Evolutionary conservation across 2,113 vertebrate species (phyloP).

Genomic region (Microtus oregoni): DNA sequence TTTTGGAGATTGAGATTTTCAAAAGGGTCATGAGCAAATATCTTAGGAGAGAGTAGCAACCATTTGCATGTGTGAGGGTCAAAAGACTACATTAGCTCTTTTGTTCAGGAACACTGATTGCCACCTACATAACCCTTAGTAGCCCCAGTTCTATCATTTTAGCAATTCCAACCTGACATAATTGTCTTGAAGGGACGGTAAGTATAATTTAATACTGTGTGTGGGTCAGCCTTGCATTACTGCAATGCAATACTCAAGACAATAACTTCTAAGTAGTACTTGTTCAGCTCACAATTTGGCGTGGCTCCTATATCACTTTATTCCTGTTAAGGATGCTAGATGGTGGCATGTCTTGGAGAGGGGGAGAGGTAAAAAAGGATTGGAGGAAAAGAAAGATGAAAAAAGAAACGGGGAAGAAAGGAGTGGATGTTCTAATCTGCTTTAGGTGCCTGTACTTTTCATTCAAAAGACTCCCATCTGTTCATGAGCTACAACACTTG

Average conservation of each 20-base stretch:
- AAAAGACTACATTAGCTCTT: neutral
- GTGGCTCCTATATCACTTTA: neutral
- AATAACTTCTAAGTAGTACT: neutral
- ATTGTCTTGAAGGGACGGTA: neutral
- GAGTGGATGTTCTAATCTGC: neutral
- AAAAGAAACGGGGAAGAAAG: neutral
- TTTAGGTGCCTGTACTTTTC: neutral
- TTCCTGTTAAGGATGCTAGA: neutral
- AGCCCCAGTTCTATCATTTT: slow-evolving; percentile 14
- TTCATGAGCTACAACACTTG: neutral
- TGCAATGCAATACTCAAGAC: neutral
- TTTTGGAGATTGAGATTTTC: no score
- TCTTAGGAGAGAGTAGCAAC: no score
- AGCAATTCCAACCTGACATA: neutral
- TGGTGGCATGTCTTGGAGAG: neutral
- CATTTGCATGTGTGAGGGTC: neutral
- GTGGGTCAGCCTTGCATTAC: neutral
- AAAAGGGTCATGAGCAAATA: no score
- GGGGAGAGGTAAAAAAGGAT: no score
- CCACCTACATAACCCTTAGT: neutral
- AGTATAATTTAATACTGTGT: neutral
- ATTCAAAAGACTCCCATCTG: neutral
- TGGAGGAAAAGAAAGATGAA: neutral
- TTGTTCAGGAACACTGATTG: neutral
- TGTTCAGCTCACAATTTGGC: neutral